A percentile compares a stretch with the other conserved stretches of the same genome.
phyloP scores from a whole-genome alignment of 2,888 invertebrate genomes.

The Cylindroiulus punctatus region DNA sequence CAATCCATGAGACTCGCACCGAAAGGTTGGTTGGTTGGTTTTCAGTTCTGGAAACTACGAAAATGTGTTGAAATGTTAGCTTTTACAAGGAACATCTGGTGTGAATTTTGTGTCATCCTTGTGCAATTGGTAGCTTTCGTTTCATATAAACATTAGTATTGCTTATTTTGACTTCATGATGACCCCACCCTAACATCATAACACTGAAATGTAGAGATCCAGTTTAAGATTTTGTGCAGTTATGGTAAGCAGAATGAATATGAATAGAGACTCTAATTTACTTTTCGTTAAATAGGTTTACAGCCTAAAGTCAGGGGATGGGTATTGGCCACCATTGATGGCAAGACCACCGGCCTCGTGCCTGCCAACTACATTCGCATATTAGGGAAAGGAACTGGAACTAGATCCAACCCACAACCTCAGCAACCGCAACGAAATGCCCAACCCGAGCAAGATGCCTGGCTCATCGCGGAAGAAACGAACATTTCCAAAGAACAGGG shows the following conservation, averaged over 20 bases:
- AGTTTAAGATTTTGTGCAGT: too few relatives aligned
- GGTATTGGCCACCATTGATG: conserved; percentile 70
- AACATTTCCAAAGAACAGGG: background rate
- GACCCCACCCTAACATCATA: too few relatives aligned
- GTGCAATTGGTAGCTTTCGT: too few relatives aligned
- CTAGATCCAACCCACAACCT: background rate
- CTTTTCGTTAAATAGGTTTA: conserved; percentile 68
- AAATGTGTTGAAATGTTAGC: too few relatives aligned
- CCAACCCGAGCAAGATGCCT: background rate
- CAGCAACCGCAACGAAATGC: background rate
- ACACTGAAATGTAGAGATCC: too few relatives aligned
- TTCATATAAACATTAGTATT: too few relatives aligned
- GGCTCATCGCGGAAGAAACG: background rate
- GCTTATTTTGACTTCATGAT: too few relatives aligned
- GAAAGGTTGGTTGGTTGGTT: conserved; percentile 66
- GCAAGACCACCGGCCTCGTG: conserved; percentile 68
- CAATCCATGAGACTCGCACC: conserved; percentile 86
- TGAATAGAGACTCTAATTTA: too few relatives aligned
- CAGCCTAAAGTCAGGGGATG: conserved; percentile 74
- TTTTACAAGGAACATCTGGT: too few relatives aligned
- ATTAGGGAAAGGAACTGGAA: conserved; percentile 63
- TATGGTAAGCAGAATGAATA: too few relatives aligned
- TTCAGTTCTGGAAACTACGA: too few relatives aligned
- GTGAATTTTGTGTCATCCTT: too few relatives aligned
- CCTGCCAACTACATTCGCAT: conserved; percentile 71